Percentiles rank a stretch among this genome's conserved stretches.
Conservation (phyloP, 1,140 invertebrate genomes). For the Drosophila nigromelanica region DNA sequence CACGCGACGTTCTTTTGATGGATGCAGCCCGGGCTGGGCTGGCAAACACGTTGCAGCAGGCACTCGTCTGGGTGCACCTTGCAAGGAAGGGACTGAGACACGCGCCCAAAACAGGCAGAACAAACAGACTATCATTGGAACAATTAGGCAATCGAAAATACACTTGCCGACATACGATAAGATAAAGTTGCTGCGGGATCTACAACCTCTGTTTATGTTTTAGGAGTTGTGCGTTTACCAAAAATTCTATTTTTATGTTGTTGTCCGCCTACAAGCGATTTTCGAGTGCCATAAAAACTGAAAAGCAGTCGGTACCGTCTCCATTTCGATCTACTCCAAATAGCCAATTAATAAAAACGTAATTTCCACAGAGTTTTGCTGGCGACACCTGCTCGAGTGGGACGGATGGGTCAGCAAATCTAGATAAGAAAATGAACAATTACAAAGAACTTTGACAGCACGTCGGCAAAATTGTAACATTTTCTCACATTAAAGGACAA, state of each 20-base stretch:
- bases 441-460: constrained; percentile 58
- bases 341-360: constrained; percentile 76
- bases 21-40: too few relatives aligned
- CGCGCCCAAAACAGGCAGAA: constrained; percentile 45
- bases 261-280: constrained; percentile 69
- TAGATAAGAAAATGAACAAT: constrained; percentile 75
- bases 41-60: constrained; percentile 63
- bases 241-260: constrained; percentile 35
- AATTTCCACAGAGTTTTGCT: constrained; percentile 63
- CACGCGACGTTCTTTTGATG: constrained; percentile 62
- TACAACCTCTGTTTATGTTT: constrained; percentile 14
- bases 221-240: constrained; percentile 38
- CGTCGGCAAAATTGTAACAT: constrained; percentile 62
- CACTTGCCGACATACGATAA: constrained; percentile 75
- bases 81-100: constrained; percentile 33
- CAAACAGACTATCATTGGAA: constrained; percentile 30
- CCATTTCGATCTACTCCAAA: constrained; percentile 21
- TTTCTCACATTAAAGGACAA: constrained; percentile 78
- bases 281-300: constrained; percentile 62
- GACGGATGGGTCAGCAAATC: constrained; percentile 41
- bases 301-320: not conserved
- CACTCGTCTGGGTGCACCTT: constrained; percentile 43
- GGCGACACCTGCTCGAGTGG: constrained; percentile 55
- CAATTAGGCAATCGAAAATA: constrained; percentile 67
- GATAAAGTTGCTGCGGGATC: constrained; percentile 45